A percentile compares a stretch with the other conserved stretches of the same genome.
Evolutionary conservation across 2,888 invertebrate genomes (phyloP).

Genomic region (Octodonta nipae): DNA sequence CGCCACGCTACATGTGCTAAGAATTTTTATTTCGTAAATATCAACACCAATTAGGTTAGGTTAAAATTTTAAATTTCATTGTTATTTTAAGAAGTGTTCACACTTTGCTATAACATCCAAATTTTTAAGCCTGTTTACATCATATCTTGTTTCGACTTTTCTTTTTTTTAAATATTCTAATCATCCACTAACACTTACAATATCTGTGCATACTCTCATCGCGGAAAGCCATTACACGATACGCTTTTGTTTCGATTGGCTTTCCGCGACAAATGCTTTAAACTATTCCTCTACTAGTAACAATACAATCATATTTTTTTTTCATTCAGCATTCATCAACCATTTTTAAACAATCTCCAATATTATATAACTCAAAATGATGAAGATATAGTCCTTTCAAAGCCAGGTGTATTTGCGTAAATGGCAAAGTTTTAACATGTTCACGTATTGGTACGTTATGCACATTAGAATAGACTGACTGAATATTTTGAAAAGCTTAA

Average conservation of each 20-base stretch:
- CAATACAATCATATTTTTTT: slow-evolving; percentile 21
- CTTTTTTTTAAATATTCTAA: slow-evolving; percentile 31
- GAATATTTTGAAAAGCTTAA: no score
- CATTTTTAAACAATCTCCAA: slow-evolving; percentile 25
- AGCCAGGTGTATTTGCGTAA: no score
- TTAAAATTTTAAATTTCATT: slow-evolving; percentile 17
- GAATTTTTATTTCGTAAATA: slow-evolving; percentile 23
- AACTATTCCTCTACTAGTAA: slow-evolving; percentile 26
- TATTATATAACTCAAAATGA: no score
- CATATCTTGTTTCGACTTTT: slow-evolving; percentile 9
- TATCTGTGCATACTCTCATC: slow-evolving; percentile 22
- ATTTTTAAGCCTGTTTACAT: slow-evolving; percentile 26
- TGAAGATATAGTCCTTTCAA: no score
- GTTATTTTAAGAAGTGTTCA: slow-evolving; percentile 19
- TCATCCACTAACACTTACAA: slow-evolving; percentile 33
- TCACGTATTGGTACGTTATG: no score
- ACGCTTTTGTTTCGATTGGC: slow-evolving; percentile 10
- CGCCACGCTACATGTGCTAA: slow-evolving; percentile 17
- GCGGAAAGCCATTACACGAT: slow-evolving; percentile 5
- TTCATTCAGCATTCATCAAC: slow-evolving; percentile 17
- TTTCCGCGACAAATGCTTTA: slow-evolving; percentile 17
- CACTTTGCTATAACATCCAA: slow-evolving; percentile 22
- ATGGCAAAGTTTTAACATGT: no score
- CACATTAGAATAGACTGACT: no score
- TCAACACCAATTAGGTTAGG: slow-evolving; percentile 29